phyloP scores from a whole-genome alignment of 2,797 vertebrate species.

The Pempheris klunzingeri region DNA sequence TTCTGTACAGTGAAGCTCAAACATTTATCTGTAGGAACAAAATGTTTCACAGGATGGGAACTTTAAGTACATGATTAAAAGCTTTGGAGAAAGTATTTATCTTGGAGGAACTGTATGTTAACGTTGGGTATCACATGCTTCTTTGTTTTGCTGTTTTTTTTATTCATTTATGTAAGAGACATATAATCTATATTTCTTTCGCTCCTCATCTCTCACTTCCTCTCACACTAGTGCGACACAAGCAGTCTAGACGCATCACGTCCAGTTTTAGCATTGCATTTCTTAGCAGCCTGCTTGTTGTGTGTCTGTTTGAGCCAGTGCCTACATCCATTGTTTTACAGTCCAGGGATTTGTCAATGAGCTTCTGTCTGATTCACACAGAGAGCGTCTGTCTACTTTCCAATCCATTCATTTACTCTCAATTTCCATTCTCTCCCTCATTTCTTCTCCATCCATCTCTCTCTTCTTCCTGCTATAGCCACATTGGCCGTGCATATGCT shows the following conservation, averaged over 20 bases:
- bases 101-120: not conserved
- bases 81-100: not conserved
- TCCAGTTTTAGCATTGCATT: slow-evolving; percentile 59
- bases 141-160: slow-evolving; percentile 15
- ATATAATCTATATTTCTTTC: slow-evolving; percentile 7
- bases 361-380: slow-evolving; percentile 83
- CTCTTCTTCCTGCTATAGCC: slow-evolving; percentile 25
- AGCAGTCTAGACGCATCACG: slow-evolving; percentile 16
- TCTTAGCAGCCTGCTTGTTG: slow-evolving; percentile 64
- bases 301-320: slow-evolving; percentile 61
- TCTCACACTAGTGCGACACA: slow-evolving; percentile 18
- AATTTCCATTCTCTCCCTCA: slow-evolving; percentile 58
- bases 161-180: not conserved
- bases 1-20: too few species aligned
- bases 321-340: slow-evolving; percentile 78
- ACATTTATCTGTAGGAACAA: too few species aligned
- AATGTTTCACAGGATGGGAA: too few species aligned
- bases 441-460: slow-evolving; percentile 36
- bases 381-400: slow-evolving; percentile 70
- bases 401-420: slow-evolving; percentile 74
- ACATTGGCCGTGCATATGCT: slow-evolving; percentile 23
- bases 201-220: slow-evolving; percentile 19
- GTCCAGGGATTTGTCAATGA: slow-evolving; percentile 80
- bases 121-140: not conserved
- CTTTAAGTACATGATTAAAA: too few species aligned